Percentiles rank a stretch among this genome's conserved stretches.
Evolutionary conservation across 2,888 invertebrate genomes (phyloP).

Genomic region (Rhimphoctona megacephalus): DNA sequence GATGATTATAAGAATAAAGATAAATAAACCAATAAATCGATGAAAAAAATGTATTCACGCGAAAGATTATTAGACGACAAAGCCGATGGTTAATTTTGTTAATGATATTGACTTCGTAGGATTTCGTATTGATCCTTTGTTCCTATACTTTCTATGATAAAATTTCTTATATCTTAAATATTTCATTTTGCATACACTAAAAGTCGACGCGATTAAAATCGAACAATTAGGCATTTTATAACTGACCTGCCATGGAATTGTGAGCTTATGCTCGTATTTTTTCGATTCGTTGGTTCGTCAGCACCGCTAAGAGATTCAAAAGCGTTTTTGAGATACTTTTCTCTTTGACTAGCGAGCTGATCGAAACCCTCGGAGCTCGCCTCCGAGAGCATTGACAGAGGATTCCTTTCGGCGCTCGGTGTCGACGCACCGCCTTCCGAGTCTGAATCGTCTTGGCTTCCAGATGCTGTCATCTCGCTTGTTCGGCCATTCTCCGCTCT

Average conservation of each 20-base stretch:
- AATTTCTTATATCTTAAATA: too few species aligned
- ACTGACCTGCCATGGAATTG: constrained; percentile 84
- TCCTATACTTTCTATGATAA: too few species aligned
- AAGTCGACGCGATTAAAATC: background rate
- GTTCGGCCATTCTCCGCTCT: constrained; percentile 79
- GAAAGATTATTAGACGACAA: too few species aligned
- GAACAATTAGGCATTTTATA: background rate
- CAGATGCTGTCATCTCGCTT: constrained; percentile 83
- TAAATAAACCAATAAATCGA: too few species aligned
- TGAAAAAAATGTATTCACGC: too few species aligned
- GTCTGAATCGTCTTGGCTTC: constrained; percentile 90
- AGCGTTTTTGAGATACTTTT: constrained; percentile 89
- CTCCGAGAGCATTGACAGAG: constrained; percentile 88
- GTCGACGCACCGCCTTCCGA: constrained; percentile 89
- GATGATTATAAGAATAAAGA: too few species aligned
- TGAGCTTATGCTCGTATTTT: constrained; percentile 84
- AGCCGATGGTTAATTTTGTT: too few species aligned
- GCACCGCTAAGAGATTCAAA: constrained; percentile 91
- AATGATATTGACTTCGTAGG: too few species aligned
- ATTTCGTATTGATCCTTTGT: too few species aligned
- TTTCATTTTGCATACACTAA: too few species aligned
- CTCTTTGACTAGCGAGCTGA: constrained; percentile 86
- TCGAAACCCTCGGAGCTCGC: constrained; percentile 90
- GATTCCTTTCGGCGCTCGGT: constrained; percentile 92
- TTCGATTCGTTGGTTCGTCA: constrained; percentile 84